These are phyloP conservation scores for Miichthys miiuy DNA, from an alignment of 2,797 vertebrate species.

Conservation along the genomic window DNA sequence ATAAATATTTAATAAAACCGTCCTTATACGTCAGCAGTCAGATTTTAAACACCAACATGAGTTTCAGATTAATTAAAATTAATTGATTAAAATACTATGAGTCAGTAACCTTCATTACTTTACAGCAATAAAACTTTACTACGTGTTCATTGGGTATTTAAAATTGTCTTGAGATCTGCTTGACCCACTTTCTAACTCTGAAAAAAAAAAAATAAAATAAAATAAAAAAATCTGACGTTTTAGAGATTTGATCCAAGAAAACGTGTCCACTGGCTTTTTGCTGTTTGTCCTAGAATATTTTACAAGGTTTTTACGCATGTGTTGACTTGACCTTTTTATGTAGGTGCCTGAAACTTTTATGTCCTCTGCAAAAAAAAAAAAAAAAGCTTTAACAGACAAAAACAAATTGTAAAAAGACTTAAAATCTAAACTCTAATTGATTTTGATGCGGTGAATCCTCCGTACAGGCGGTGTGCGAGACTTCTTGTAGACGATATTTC, in stretches of 20 bases:
- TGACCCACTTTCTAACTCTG: not conserved
- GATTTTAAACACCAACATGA: too few relatives aligned
- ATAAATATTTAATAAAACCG: not conserved
- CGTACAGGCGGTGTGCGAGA: not conserved
- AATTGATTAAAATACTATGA: not conserved
- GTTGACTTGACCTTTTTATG: not conserved
- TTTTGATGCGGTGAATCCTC: not conserved
- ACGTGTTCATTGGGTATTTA: not conserved
- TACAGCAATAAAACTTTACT: not conserved
- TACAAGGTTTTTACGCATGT: not conserved
- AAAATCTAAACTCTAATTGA: not conserved
- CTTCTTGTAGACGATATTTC: slow-evolving; percentile 9
- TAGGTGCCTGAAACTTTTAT: not conserved
- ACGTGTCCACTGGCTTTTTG: not conserved
- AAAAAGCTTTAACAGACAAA: not conserved
- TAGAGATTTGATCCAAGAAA: not conserved
- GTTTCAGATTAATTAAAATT: not conserved
- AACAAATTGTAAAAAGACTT: not conserved
- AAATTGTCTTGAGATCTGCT: not conserved
- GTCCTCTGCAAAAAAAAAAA: not conserved
- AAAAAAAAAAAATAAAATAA: not conserved
- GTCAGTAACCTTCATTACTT: too few relatives aligned
- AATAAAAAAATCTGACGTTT: not conserved
- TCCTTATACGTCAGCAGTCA: not conserved
- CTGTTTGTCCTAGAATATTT: not conserved